These are phyloP conservation scores for Aquatica leii DNA, from an alignment of 2,888 invertebrate species.

Conservation along the genomic window DNA sequence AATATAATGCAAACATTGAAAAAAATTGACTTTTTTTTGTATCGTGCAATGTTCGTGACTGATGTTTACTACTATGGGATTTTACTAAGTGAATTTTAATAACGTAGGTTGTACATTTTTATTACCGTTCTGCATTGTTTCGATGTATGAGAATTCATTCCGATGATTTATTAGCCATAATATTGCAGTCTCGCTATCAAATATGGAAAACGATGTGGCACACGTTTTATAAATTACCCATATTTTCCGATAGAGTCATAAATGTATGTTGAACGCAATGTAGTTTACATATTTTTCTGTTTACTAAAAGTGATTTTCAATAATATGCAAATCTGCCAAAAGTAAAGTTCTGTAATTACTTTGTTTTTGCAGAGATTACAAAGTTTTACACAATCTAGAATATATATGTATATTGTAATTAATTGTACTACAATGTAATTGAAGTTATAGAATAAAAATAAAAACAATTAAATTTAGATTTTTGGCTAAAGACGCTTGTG, in stretches of 20 bases:
- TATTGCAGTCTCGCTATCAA: slow-evolving; percentile 48
- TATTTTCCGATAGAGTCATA: slow-evolving; percentile 45
- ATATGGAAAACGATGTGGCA: slow-evolving; percentile 46
- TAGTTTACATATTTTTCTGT: slow-evolving; percentile 33
- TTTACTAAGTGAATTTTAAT: slow-evolving; percentile 44
- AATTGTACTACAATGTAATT: too few relatives aligned
- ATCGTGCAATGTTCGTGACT: too few relatives aligned
- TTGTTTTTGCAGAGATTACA: too few relatives aligned
- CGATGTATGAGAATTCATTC: slow-evolving; percentile 44
- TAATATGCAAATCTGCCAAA: not conserved
- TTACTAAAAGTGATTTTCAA: slow-evolving; percentile 14
- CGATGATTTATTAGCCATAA: slow-evolving; percentile 48
- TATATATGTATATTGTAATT: too few relatives aligned
- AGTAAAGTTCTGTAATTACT: too few relatives aligned
- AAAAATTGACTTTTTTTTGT: too few relatives aligned
- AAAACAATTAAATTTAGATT: too few relatives aligned
- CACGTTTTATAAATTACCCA: slow-evolving; percentile 46
- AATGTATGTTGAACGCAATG: slow-evolving; percentile 42
- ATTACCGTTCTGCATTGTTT: slow-evolving; percentile 38
- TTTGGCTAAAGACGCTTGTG: too few relatives aligned
- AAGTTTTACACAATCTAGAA: too few relatives aligned
- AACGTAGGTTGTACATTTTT: slow-evolving; percentile 41
- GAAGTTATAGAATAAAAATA: too few relatives aligned
- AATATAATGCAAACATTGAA: too few relatives aligned
- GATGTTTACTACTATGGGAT: too few relatives aligned